Evolutionary conservation across 2,888 invertebrate species (phyloP), one percentile per base, ranked within the genome.

Genomic region (Andricus curvator): DNA sequence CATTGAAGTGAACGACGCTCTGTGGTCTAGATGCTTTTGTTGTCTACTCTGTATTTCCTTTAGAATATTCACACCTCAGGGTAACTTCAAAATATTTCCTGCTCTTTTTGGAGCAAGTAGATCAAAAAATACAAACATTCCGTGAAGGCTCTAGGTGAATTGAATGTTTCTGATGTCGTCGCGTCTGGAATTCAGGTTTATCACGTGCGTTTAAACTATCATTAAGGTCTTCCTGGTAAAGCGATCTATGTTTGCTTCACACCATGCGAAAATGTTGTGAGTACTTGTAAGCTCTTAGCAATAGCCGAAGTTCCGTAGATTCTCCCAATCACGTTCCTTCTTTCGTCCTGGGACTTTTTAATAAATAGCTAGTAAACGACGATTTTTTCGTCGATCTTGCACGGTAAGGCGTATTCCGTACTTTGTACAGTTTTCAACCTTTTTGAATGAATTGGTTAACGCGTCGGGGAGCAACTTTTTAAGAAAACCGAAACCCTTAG

Each of bases 401-500:
- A 84, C 80, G 25, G 15, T 6, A 25, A 29, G 22, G 37, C 33
- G 37, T 17, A 9, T 37, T 67, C 33, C 20, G 11, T 66, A 66
- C 80, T 65, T 80, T 81, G 79, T 82, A 83, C 83, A 80, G 76
- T 82, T 77, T 82, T 81, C 79, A 81, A 77, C 79, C 8, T 37
- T 80, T 84, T 83, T 78, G 80, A 76, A 81, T 84, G 80, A 44
- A 44, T 44, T 90, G 81, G 83, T 90, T 89, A 85, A 89, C 80
- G 66, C 37, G 88, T 89, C 90, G 89, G 88, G 86, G 89, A 90
- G 88, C 87, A 90, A 89, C 81, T 87, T 86, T 87, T 87, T 87
- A 89, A 86, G 88, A 87, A 87, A 89, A 91, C 89, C 88, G 88
- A 91, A 88, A 92, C 91, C 91, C 91, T 91, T 92, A 91, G 92